Base-by-base conservation (phyloP, 2,113 vertebrate genomes). In the Perccottus glenii region DNA sequence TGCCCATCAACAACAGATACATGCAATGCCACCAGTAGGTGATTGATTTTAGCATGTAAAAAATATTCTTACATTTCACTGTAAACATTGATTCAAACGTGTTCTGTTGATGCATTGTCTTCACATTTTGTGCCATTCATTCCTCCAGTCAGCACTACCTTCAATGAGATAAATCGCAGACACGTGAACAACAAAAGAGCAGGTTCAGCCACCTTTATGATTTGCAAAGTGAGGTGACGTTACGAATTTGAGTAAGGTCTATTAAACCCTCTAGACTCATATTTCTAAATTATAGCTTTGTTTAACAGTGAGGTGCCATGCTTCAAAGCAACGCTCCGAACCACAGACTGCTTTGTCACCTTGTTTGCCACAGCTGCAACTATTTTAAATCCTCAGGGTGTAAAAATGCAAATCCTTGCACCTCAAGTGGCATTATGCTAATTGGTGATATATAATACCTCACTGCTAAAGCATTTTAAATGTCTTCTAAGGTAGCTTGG, bases 361-460 rank as follows among this genome's bases (percentile, higher is more conserved):
- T 78, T 79, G 75, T 83, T 85, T 81, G 78, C 66, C 67, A 75
- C 50, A 53, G 60, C 49, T 58, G 51, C 67, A 87, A 83, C 56
- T 50, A 45, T 57, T 84, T 80, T 75, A 72, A 81, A 86, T 76
- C 78, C 73, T 70, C 58, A 57, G 79, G 75, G 69, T 82, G 66
- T 78, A 70, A 82, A 86, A 80, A 86, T 83, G 80, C 53, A 79
- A 86, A 88, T 85, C 75, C 74, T 33, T 74, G 65, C 65, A 67
- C 63, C 59, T 14, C 65, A 67, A 72, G 75, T 62, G 56, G 75
- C 49, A 77, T 85, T 87, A 87, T 83, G 82, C 69, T 85, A 90
- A 88, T 75, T 81, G 71, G 73, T 82, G 75, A 78, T 62, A 53
- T 68, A 69, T 78, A 76, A 80, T 78, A 52, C 66, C 64, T 80